These are phyloP conservation scores for Drosophila subquinaria DNA, from an alignment of 2,888 invertebrate genomes.

Conservation along the genomic window DNA sequence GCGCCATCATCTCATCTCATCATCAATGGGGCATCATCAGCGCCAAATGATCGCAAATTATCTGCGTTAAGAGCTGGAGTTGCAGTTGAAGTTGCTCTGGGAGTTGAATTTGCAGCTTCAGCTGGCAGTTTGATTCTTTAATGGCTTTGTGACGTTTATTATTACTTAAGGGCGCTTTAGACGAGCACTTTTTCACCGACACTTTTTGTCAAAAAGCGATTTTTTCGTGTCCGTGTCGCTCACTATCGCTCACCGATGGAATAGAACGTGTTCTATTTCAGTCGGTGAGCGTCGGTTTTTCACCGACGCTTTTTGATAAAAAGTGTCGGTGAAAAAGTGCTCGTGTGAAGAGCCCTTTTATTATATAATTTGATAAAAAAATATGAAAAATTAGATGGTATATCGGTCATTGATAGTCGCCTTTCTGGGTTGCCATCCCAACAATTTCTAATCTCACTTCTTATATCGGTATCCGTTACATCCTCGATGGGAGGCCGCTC, in stretches of 20 bases:
- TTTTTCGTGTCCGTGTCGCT: too few relatives aligned
- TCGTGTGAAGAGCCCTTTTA: too few relatives aligned
- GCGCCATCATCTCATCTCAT: slow-evolving; percentile 80
- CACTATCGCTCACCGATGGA: too few relatives aligned
- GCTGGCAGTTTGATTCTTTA: slow-evolving; percentile 43
- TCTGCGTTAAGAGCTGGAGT: slow-evolving; percentile 63
- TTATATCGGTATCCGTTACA: background rate
- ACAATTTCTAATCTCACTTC: background rate
- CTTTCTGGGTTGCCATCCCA: background rate
- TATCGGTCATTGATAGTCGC: slow-evolving; percentile 6
- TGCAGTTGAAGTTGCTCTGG: slow-evolving; percentile 22
- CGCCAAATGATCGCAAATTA: slow-evolving; percentile 80
- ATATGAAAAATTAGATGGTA: too few relatives aligned
- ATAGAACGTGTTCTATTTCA: too few relatives aligned
- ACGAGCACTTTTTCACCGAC: too few relatives aligned
- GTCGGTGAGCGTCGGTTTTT: too few relatives aligned
- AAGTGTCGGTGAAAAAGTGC: too few relatives aligned
- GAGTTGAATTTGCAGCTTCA: background rate
- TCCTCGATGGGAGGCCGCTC: background rate
- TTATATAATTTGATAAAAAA: too few relatives aligned
- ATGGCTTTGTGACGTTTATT: slow-evolving; percentile 77
- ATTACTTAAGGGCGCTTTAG: too few relatives aligned
- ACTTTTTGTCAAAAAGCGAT: too few relatives aligned
- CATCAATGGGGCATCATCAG: slow-evolving; percentile 80
- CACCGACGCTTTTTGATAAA: too few relatives aligned